Conservation (phyloP, 2,888 invertebrate genomes). For the Polylopha cassiicola region DNA sequence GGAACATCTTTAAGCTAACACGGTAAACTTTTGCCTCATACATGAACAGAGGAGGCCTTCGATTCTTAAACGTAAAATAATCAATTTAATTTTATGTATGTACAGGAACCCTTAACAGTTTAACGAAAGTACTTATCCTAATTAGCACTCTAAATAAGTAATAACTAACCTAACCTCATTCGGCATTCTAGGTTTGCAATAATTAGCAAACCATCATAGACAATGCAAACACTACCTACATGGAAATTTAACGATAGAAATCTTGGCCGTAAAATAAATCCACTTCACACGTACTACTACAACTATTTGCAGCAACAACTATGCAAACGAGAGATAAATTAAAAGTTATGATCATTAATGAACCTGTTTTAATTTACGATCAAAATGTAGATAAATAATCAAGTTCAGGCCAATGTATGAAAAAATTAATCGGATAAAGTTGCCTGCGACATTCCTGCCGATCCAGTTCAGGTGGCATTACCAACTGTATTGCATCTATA, state of each 20-base stretch:
- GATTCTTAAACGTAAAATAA: not conserved
- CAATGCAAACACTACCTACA: constrained; percentile 3
- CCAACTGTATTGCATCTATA: constrained; percentile 32
- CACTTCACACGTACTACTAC: constrained; percentile 41
- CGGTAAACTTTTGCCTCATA: constrained; percentile 10
- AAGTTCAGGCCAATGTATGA: constrained; percentile 43
- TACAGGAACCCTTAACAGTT: not conserved
- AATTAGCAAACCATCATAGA: not conserved
- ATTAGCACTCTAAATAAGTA: too few species aligned
- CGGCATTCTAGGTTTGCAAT: constrained; percentile 4
- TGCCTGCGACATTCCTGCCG: constrained; percentile 40
- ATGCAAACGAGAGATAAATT: constrained; percentile 53
- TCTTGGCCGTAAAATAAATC: constrained; percentile 41
- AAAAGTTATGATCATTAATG: constrained; percentile 67
- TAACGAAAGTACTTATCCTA: too few species aligned
- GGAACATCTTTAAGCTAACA: constrained; percentile 13
- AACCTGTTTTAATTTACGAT: constrained; percentile 66
- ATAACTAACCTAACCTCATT: too few species aligned
- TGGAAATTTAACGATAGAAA: constrained; percentile 28
- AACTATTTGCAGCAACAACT: constrained; percentile 52
- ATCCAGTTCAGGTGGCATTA: constrained; percentile 34
- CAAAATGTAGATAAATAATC: constrained; percentile 54
- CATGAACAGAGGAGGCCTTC: not conserved
- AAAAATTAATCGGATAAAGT: constrained; percentile 49
- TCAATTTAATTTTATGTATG: not conserved